Evolutionary conservation across 2,797 vertebrate species (phyloP).

Genomic region (Aselliscus stoliczkanus): DNA sequence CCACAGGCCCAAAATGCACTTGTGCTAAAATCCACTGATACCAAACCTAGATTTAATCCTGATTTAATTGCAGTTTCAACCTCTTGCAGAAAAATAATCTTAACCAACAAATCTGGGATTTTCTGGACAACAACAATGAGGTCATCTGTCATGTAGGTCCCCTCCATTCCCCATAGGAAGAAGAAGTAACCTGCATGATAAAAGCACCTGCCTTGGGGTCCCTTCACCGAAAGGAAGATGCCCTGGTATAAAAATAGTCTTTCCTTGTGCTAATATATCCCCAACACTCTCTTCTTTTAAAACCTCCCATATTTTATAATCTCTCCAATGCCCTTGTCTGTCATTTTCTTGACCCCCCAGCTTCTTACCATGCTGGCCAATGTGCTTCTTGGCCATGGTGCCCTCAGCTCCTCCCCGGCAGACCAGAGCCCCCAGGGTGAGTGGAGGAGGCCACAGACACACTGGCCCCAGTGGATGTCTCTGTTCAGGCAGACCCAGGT

Average conservation of each 20-base stretch:
- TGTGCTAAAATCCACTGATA: neutral
- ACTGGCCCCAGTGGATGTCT: conserved; percentile 87
- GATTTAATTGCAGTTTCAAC: neutral
- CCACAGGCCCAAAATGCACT: neutral
- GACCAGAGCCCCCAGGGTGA: neutral
- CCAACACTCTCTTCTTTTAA: neutral
- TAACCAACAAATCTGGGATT: neutral
- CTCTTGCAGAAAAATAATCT: neutral
- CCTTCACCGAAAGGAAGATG: neutral
- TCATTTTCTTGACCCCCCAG: conserved; percentile 90
- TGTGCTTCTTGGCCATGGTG: conserved; percentile 79
- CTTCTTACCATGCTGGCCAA: conserved; percentile 81
- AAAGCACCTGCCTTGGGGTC: neutral
- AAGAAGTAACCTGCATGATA: neutral
- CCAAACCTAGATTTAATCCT: neutral
- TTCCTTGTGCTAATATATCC: neutral
- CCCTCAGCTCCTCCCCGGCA: conserved; percentile 76
- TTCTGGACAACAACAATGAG: neutral
- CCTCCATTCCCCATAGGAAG: neutral
- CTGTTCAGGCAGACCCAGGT: conserved; percentile 84
- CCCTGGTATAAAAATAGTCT: neutral
- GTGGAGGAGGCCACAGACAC: conserved; percentile 46
- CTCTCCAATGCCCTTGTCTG: conserved; percentile 85
- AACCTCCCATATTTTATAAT: neutral
- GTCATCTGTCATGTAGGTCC: neutral